Base-by-base conservation (phyloP, 2,888 invertebrate species). In the Teinopalpus imperialis region DNA sequence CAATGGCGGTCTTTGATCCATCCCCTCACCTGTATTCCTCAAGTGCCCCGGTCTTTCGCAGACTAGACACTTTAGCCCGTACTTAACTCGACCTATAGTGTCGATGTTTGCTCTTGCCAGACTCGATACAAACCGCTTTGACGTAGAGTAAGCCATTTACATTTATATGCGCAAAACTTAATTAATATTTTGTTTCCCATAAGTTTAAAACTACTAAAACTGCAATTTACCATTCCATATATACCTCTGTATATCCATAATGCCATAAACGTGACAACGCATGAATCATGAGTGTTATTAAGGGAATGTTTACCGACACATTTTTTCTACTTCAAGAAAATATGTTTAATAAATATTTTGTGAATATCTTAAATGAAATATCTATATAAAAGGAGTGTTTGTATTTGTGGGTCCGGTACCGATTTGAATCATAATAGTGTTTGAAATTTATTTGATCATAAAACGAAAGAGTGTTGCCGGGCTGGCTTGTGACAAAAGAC, bases 361-460 rank as follows among this genome's bases (percentile, higher is more conserved):
- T 81, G 72, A 76, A 74, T 68, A 59, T 68, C 66, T 75, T 69
- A 65, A 73, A 78, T 70, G 65, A 66, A 57, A 61, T 53, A 49
- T 64, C 60, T 69, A 74, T 74, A 75, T 76, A 79, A 80, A 73
- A 76, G 81, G 77, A 70, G 80, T 81, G 77, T 73, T 74, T 71
- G 80, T 74, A 76, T 73, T 75, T 74, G 79, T 77, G 80, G 77
- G 80, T 74, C 76, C 75, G 63, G 66, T 63, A 66, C 56, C 70
- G 68, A 87, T 88, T 87, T 88, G 85, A 88, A 88, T 88, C 74
- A 87, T 86, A 88, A 88, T 88, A 81, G 87, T 81, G 77, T 83
- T 85, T 68, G 72, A 82, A 87, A 88, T 87, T 87, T 88, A 88
- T 88, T 83, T 75, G 81, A 65, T 86, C 86, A 76, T 88, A 88